Evolutionary conservation across 2,888 invertebrate genomes (phyloP).

Genomic region (Cheilosia vernalis): DNA sequence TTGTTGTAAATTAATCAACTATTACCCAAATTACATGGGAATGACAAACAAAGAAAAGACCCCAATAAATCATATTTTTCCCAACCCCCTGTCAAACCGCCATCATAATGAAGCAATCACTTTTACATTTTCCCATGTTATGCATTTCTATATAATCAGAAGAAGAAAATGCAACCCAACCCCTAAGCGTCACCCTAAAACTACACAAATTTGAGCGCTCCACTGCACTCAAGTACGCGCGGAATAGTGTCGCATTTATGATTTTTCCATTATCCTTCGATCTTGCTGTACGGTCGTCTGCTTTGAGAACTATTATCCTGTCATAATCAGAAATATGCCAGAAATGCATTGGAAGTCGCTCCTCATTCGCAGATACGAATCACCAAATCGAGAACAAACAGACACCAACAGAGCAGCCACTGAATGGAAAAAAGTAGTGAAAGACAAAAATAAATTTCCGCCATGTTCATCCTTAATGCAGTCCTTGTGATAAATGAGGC

Average conservation of each 20-base stretch:
- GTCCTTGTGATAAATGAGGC: conserved; percentile 80
- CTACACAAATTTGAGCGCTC: conserved; percentile 4
- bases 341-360: conserved; percentile 32
- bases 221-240: conserved; percentile 43
- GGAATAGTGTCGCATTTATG: conserved; percentile 59
- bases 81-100: conserved; percentile 23
- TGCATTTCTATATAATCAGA: conserved; percentile 17
- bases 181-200: conserved; percentile 37
- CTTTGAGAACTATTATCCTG: conserved; percentile 62
- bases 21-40: conserved; percentile 53
- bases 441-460: conserved; percentile 14
- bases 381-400: conserved; percentile 46
- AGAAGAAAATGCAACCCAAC: conserved; percentile 24
- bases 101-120: conserved; percentile 62
- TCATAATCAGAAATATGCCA: conserved; percentile 66
- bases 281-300: conserved; percentile 8
- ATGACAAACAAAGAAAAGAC: conserved; percentile 19
- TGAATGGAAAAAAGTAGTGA: background rate
- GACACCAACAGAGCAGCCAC: conserved; percentile 19
- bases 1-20: conserved; percentile 38
- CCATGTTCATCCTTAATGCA: conserved; percentile 22
- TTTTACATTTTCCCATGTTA: conserved; percentile 46
- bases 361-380: conserved; percentile 26
- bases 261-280: conserved; percentile 53
- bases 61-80: conserved; percentile 50